A percentile compares a stretch with the other conserved stretches of the same genome.
Evolutionary conservation across 2,113 vertebrate genomes (phyloP).

Genomic region (Micromys minutus): DNA sequence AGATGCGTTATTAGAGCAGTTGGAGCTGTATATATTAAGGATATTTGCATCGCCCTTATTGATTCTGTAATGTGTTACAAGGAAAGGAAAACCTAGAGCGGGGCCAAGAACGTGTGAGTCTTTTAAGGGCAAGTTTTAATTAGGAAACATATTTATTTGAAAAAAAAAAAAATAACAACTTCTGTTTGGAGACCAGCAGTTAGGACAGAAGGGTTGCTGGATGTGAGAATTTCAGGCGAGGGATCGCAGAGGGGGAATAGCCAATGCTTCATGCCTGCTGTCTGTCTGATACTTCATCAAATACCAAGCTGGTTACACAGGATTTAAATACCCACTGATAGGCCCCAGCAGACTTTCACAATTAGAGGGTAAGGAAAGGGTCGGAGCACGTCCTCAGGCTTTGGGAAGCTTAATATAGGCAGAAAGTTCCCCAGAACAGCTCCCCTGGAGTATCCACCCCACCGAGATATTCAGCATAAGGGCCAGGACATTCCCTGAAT

Average conservation of each 20-base stretch:
- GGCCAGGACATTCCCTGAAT: not conserved
- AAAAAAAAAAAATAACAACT: constrained; percentile 63
- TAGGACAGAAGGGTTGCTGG: constrained; percentile 80
- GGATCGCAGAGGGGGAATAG: constrained; percentile 76
- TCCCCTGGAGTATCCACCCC: not conserved
- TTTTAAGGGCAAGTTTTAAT: constrained; percentile 84
- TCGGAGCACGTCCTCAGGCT: constrained; percentile 39
- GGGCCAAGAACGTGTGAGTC: constrained; percentile 78
- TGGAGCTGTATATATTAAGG: constrained; percentile 81
- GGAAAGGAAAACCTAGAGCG: constrained; percentile 74
- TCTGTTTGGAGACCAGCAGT: constrained; percentile 74
- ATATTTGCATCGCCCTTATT: constrained; percentile 81
- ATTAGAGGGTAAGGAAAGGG: not conserved
- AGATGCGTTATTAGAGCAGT: constrained; percentile 74
- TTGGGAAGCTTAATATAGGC: constrained; percentile 37
- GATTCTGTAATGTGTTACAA: constrained; percentile 81
- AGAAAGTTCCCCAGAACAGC: not conserved
- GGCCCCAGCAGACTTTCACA: not conserved
- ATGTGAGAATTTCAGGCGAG: constrained; percentile 79
- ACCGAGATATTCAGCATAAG: not conserved
- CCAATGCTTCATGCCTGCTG: constrained; percentile 74
- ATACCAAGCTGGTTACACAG: constrained; percentile 71
- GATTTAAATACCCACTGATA: constrained; percentile 66
- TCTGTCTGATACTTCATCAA: constrained; percentile 74
- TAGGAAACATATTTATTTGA: constrained; percentile 82